A percentile compares a stretch with the other conserved stretches of the same genome.
phyloP scores from a whole-genome alignment of 2,797 vertebrate genomes.

The Rousettus madagascariensis region DNA sequence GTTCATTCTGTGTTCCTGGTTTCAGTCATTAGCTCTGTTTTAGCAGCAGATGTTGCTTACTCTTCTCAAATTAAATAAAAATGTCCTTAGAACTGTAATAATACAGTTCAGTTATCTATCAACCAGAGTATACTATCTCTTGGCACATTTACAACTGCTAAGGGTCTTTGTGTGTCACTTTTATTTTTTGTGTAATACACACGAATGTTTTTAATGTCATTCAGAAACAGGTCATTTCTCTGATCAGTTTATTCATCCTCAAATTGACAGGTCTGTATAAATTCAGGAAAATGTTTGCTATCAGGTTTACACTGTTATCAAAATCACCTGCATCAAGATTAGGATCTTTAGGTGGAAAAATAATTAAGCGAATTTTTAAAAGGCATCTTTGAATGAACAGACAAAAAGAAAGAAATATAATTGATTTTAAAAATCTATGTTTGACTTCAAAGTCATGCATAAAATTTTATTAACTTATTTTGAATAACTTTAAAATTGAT shows the following conservation, averaged over 20 bases:
- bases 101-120: slow-evolving; percentile 23
- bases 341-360: slow-evolving; percentile 19
- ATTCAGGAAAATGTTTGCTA: not conserved
- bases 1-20: not conserved
- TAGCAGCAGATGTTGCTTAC: slow-evolving; percentile 8
- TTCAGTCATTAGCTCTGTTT: not conserved
- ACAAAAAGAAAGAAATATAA: not conserved
- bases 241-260: not conserved
- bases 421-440: slow-evolving; percentile 28
- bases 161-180: not conserved
- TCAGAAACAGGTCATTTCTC: not conserved
- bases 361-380: slow-evolving; percentile 43
- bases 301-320: not conserved
- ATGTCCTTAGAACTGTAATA: slow-evolving; percentile 4
- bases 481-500: slow-evolving; percentile 30
- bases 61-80: slow-evolving; percentile 57
- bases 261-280: not conserved
- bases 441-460: slow-evolving; percentile 28
- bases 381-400: not conserved
- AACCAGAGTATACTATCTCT: not conserved
- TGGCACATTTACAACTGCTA: not conserved
- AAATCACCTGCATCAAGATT: not conserved
- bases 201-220: not conserved
- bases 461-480: not conserved
- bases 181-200: not conserved